Evolutionary conservation across 2,113 vertebrate species (phyloP).

Genomic region (Lutjanus erythropterus): DNA sequence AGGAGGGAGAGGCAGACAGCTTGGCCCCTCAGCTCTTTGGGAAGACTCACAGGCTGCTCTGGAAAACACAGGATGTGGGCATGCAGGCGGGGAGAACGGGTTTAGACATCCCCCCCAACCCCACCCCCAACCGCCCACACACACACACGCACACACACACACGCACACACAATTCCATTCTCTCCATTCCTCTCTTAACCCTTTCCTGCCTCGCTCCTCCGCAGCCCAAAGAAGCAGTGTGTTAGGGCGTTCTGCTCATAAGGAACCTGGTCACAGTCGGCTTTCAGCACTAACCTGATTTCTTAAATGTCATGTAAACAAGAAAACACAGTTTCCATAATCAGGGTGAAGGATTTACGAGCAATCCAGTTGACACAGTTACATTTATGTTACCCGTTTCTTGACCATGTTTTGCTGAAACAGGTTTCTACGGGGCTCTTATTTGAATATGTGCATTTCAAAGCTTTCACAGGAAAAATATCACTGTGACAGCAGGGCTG

Average conservation of each 20-base stretch:
- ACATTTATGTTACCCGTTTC: neutral
- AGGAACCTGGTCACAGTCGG: conserved; percentile 3
- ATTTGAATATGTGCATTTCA: neutral
- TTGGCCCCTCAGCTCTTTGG: conserved; percentile 84
- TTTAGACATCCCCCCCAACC: conserved; percentile 73
- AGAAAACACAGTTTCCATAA: conserved; percentile 5
- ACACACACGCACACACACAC: conserved; percentile 52
- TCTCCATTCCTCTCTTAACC: conserved; percentile 77
- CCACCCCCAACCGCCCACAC: conserved; percentile 52
- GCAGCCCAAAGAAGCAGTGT: neutral
- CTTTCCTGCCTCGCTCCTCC: conserved; percentile 67
- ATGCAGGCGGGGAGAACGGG: conserved; percentile 79
- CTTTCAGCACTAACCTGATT: conserved; percentile 6
- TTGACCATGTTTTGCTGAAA: neutral
- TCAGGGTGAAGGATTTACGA: conserved; percentile 2
- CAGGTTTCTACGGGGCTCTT: neutral
- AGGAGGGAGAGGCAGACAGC: conserved; percentile 80
- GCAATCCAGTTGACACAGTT: neutral
- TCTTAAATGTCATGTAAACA: conserved; percentile 29
- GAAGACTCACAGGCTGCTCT: conserved; percentile 82
- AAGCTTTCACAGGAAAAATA: neutral
- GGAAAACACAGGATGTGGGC: conserved; percentile 88
- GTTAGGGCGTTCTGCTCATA: neutral
- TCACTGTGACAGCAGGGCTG: neutral
- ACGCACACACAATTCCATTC: conserved; percentile 65